Conservation (phyloP, 2,113 vertebrate species). For the Ranitomeya variabilis region DNA sequence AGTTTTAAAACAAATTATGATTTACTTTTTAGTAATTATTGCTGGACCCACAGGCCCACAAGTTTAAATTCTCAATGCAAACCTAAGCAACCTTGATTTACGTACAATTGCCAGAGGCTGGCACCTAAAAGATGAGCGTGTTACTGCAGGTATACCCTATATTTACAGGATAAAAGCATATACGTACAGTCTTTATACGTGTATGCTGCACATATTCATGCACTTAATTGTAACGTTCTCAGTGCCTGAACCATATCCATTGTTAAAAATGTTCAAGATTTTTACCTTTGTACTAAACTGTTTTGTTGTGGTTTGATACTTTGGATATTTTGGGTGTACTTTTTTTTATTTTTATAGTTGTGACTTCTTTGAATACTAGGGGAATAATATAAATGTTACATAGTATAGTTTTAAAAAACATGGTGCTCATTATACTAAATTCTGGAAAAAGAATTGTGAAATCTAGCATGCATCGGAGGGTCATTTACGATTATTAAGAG, state of each 20-base stretch:
- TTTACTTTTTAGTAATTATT: background rate
- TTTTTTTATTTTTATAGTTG: slow-evolving; percentile 25
- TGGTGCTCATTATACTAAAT: slow-evolving; percentile 2
- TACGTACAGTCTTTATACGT: background rate
- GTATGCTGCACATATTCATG: slow-evolving; percentile 20
- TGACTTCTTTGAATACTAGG: slow-evolving; percentile 20
- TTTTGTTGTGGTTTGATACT: slow-evolving; percentile 25
- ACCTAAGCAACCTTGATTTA: background rate
- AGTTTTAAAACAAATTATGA: background rate
- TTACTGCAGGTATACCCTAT: slow-evolving; percentile 1
- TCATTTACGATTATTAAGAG: background rate
- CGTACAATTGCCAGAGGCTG: background rate
- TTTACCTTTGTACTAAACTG: slow-evolving; percentile 24
- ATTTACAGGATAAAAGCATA: slow-evolving; percentile 7
- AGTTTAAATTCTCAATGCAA: background rate
- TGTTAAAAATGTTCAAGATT: background rate
- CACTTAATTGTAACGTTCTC: slow-evolving; percentile 30
- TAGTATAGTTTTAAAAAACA: background rate
- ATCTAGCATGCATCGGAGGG: background rate
- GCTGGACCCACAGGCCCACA: background rate
- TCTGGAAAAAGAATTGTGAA: background rate
- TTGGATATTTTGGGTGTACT: slow-evolving; percentile 5
- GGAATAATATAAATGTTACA: slow-evolving; percentile 19
- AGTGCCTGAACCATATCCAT: slow-evolving; percentile 25
- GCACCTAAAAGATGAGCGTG: slow-evolving; percentile 8